Base-by-base conservation (phyloP, 1,140 invertebrate genomes). In the Apis dorsata region DNA sequence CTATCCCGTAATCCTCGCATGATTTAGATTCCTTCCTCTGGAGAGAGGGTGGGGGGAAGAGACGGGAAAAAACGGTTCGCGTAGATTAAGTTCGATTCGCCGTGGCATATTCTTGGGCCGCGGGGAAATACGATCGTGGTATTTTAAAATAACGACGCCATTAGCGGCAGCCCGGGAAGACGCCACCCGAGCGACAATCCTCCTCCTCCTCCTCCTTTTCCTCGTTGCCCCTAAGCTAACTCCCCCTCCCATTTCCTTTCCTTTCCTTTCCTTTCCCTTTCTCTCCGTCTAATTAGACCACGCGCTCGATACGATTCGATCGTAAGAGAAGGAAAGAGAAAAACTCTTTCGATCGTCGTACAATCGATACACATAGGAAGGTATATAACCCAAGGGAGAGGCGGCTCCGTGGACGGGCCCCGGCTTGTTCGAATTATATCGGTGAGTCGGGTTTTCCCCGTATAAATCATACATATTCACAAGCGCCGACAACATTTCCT, bases 401-500 rank as follows among this genome's bases (percentile, higher is more conserved):
- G 34, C n/a, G 34, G 2, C 34, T 24, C 24, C 24, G 24, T 24
- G 24, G 24, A 24, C 24, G 24, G 24, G 24, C 24, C 24, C 24
- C 24, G 24, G 24, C 34, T 34, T 3, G 34, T 1, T 34, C 34
- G 87, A 93, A 91, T 90, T 90, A 93, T 92, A 91, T 92, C 91
- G 86, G 92, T 91, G 90, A 89, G 90, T 89, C 81, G 90, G 90
- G 89, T 44, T 92, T 2, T 91, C 88, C 91, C 91, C 90, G 90
- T 91, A 93, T 93, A 93, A 93, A 94, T 93, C 93, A 94, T 93
- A 91, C 91, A 94, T 93, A 94, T 94, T 94, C 93, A 24, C 24
- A 93, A 89, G 85, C 91, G 90, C 88, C 89, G 92, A 93, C 93
- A 93, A 92, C 92, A 91, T 93, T 93, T 94, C 93, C 93, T 90